These are phyloP conservation scores for Phrynocephalus versicolor DNA, from an alignment of 2,113 vertebrate genomes.

Conservation along the genomic window DNA sequence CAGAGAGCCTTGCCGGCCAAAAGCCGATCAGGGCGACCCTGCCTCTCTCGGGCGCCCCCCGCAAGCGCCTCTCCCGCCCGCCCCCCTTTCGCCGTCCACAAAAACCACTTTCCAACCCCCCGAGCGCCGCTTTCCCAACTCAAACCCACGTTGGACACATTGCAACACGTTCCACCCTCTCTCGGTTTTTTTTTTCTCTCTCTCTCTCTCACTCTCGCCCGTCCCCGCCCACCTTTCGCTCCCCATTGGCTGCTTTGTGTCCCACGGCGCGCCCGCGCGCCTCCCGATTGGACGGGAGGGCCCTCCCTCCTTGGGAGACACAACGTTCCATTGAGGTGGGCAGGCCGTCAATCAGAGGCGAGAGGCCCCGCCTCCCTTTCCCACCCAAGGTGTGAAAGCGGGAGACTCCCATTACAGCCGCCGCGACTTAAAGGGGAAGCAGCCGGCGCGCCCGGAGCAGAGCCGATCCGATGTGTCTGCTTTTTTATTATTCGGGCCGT, in stretches of 20 bases:
- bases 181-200: constrained; percentile 24
- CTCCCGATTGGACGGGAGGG: constrained; percentile 9
- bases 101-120: constrained; percentile 11
- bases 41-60: neutral
- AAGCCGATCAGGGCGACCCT: neutral
- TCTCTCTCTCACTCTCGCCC: neutral
- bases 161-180: constrained; percentile 70
- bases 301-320: rapidly evolving
- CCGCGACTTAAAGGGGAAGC: constrained; percentile 81
- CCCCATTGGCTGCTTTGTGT: constrained; percentile 62
- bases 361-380: constrained; percentile 76
- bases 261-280: constrained; percentile 3
- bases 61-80: neutral
- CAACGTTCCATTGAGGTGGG: constrained; percentile 17
- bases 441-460: neutral
- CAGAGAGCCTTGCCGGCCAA: neutral
- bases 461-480: no score
- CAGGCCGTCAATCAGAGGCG: constrained; percentile 74
- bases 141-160: constrained; percentile 86
- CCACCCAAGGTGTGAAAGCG: constrained; percentile 92
- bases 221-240: constrained; percentile 31
- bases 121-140: constrained; percentile 42
- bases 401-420: constrained; percentile 32
- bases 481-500: neutral
- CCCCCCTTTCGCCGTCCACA: neutral